Base-by-base conservation (phyloP, 2,113 vertebrate species). In the Odontesthes bonariensis region DNA sequence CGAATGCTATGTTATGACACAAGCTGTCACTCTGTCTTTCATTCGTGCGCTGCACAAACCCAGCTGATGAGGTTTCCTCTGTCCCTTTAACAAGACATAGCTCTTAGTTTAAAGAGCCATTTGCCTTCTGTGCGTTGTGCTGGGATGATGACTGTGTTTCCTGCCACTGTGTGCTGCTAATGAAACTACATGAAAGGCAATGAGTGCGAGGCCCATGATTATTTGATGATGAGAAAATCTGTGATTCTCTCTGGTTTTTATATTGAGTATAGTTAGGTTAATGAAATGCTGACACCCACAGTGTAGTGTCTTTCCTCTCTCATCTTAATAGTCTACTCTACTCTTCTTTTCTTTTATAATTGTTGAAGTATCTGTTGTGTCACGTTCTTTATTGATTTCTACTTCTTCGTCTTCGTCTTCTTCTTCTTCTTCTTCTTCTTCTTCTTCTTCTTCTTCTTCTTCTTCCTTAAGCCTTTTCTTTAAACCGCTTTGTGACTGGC, bases 91-190 rank as follows among this genome's bases (percentile, higher is more conserved):
- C 78, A 62, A 76, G 75, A 83, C 82, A 73, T 55, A 58, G 59
- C 77, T 86, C 60, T 78, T 51, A 75, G 60, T 77, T 83, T 69
- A 59, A 67, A 73, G 55, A 80, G 60, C 17, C 65, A 13, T 83
- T 83, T 63, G 64, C 33, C 75, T 59, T 55, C 22, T 33, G 73
- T 83, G 76, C 68, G 74, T 86, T 82, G 79, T 84, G 68, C 62
- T 82, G 19, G 40, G 52, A 80, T 80, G 58, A 72, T 70, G 54
- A 82, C 74, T 70, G 64, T 5, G 27, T 47, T 72, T 72, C 68
- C 66, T 86, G 82, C 75, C 76, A 78, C 54, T 38, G 69, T 51
- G 31, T 20, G 63, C 64, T 72, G 27, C 69, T 66, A 6, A 22
- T 67, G 59, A 75, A 54, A 75, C 78, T 77, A 72, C 13, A 17